Percentiles rank a stretch among this genome's conserved stretches.
Conservation (phyloP, 1,140 invertebrate genomes). For the Cephus cinctus region DNA sequence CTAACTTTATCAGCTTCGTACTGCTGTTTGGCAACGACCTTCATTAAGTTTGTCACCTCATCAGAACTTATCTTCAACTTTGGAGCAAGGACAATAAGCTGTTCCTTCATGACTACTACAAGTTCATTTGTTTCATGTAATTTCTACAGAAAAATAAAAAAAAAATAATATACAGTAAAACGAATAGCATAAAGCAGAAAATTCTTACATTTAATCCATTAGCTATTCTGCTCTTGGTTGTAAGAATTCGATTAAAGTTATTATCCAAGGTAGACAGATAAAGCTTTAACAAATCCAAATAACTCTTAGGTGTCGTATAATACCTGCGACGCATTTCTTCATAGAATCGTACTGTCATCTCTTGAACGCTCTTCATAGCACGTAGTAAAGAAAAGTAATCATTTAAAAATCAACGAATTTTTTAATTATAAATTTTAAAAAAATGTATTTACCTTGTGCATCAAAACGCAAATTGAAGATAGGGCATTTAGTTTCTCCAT, state of each 20-base stretch:
- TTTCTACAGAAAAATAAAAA: conserved; percentile 61
- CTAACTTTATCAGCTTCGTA: conserved; percentile 80
- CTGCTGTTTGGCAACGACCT: conserved; percentile 76
- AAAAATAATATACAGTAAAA: not conserved
- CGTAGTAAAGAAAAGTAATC: conserved; percentile 39
- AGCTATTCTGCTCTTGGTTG: conserved; percentile 68
- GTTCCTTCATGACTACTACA: conserved; percentile 83
- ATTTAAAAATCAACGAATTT: conserved; percentile 13
- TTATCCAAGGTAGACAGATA: conserved; percentile 67
- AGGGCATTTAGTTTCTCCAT: conserved; percentile 56
- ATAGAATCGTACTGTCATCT: conserved; percentile 73
- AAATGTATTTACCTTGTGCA: conserved; percentile 62
- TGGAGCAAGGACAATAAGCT: conserved; percentile 83
- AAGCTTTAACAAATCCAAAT: conserved; percentile 81
- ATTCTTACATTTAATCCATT: conserved; percentile 69
- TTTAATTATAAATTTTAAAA: conserved; percentile 15
- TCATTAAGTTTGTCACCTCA: conserved; percentile 77
- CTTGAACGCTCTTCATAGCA: conserved; percentile 77
- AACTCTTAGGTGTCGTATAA: conserved; percentile 88
- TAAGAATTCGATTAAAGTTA: conserved; percentile 68
- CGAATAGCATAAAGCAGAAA: conserved; percentile 8
- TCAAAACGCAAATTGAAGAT: conserved; percentile 71
- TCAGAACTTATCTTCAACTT: conserved; percentile 79
- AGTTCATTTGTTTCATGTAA: conserved; percentile 80
- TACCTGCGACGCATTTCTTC: conserved; percentile 81